phyloP scores from a whole-genome alignment of 1,140 invertebrate genomes.

The Lucilia cuprina region DNA sequence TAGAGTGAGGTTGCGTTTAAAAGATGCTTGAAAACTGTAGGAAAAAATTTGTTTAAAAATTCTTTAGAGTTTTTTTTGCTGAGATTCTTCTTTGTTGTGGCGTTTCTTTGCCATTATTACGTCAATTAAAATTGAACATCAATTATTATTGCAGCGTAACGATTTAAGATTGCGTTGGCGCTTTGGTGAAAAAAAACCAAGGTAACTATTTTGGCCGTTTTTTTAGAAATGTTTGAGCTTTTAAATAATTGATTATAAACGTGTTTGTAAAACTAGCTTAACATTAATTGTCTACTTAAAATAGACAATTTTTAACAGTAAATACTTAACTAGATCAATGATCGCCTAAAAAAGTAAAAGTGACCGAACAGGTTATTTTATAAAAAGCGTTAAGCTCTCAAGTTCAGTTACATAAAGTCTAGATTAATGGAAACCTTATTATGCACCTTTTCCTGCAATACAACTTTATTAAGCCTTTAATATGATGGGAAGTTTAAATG shows the following conservation, averaged over 20 bases:
- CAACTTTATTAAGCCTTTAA: too few relatives aligned
- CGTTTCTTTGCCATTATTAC: conserved; percentile 21
- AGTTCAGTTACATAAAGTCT: too few relatives aligned
- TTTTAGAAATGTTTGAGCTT: background rate
- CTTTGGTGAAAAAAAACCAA: background rate
- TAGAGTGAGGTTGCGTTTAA: background rate
- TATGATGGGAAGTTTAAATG: too few relatives aligned
- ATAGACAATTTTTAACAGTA: too few relatives aligned
- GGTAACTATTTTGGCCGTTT: background rate
- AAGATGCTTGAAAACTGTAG: background rate
- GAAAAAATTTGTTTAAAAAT: background rate
- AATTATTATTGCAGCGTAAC: background rate
- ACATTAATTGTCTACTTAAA: too few relatives aligned
- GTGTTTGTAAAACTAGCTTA: too few relatives aligned
- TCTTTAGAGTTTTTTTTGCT: background rate
- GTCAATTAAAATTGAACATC: conserved; percentile 11
- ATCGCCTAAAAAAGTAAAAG: too few relatives aligned
- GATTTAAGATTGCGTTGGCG: background rate
- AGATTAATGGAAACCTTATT: too few relatives aligned
- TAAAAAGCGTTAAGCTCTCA: too few relatives aligned
- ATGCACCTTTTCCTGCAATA: too few relatives aligned
- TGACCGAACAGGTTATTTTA: too few relatives aligned
- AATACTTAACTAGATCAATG: too few relatives aligned
- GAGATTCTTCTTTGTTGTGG: background rate
- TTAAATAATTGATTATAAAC: background rate